These are phyloP conservation scores for Drosophila littoralis DNA, from an alignment of 1,140 invertebrate species.

Conservation along the genomic window DNA sequence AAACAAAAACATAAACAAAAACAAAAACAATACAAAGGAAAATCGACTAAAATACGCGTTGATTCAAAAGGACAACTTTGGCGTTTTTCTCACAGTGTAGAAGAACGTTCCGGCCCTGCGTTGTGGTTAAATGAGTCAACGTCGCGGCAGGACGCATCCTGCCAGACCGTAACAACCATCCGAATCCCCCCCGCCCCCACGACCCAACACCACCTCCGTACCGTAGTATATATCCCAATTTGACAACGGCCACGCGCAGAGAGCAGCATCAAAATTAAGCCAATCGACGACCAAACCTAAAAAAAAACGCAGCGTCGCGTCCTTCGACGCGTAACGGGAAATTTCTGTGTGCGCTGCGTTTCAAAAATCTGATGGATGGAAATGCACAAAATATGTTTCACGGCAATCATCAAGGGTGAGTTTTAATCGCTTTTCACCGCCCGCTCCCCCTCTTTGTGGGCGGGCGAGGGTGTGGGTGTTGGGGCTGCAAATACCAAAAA, in stretches of 20 bases:
- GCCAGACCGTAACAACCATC: slow-evolving; percentile 13
- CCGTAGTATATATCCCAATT: neutral
- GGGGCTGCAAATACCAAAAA: too few species aligned
- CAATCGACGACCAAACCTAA: slow-evolving; percentile 67
- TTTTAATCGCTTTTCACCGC: slow-evolving; percentile 26
- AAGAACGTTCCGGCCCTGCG: slow-evolving; percentile 8
- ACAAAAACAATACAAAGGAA: slow-evolving; percentile 1
- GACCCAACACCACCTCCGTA: neutral
- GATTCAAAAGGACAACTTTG: neutral
- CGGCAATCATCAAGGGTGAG: slow-evolving; percentile 85
- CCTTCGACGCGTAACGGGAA: slow-evolving; percentile 76
- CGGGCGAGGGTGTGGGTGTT: too few species aligned
- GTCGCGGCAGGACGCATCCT: slow-evolving; percentile 29
- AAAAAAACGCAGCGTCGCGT: slow-evolving; percentile 71
- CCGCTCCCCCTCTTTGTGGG: neutral
- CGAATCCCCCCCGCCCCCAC: too few species aligned
- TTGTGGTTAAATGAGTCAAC: slow-evolving; percentile 41
- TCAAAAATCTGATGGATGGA: slow-evolving; percentile 84
- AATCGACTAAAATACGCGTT: slow-evolving; percentile 19
- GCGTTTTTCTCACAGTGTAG: slow-evolving; percentile 11
- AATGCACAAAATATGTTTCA: slow-evolving; percentile 85
- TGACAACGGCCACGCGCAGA: slow-evolving; percentile 68
- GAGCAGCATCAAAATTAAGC: slow-evolving; percentile 80
- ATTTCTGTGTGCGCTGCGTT: slow-evolving; percentile 76
- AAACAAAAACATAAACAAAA: slow-evolving; percentile 31